A percentile compares a stretch with the other conserved stretches of the same genome.
These are phyloP conservation scores for Xylophagus ater DNA, from an alignment of 2,888 invertebrate species.

Conservation along the genomic window DNA sequence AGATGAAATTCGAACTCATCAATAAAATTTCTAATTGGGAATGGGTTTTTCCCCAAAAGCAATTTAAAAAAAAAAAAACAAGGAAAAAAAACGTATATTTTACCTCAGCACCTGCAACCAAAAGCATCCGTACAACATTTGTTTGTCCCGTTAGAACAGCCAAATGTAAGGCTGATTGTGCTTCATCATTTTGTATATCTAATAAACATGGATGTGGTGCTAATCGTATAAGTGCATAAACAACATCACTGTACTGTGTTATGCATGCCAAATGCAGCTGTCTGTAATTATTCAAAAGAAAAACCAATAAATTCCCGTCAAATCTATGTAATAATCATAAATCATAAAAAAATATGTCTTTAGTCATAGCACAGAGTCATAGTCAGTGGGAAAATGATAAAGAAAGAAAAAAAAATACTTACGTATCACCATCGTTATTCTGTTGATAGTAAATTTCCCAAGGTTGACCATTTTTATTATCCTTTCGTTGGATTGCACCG, in stretches of 20 bases:
- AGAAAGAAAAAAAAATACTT: no score
- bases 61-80: constrained; percentile 1
- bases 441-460: constrained; percentile 62
- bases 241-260: constrained; percentile 60
- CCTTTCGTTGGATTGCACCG: constrained; percentile 15
- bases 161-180: constrained; percentile 75
- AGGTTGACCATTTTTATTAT: constrained; percentile 33
- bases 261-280: constrained; percentile 77
- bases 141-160: constrained; percentile 70
- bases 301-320: constrained; percentile 17
- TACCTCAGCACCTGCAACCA: constrained; percentile 64
- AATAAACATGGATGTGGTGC: constrained; percentile 67
- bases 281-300: constrained; percentile 42
- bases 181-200: constrained; percentile 68
- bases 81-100: constrained; percentile 20
- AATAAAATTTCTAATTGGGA: no score
- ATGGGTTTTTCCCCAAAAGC: neutral
- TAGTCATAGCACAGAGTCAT: no score
- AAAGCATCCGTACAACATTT: constrained; percentile 60
- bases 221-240: constrained; percentile 61
- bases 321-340: no score
- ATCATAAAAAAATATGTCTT: constrained; percentile 11
- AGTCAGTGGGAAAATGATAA: no score
- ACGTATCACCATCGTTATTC: constrained; percentile 82
- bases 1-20: no score